phyloP scores from a whole-genome alignment of 2,113 vertebrate genomes.

The Rhynchomys soricoides region DNA sequence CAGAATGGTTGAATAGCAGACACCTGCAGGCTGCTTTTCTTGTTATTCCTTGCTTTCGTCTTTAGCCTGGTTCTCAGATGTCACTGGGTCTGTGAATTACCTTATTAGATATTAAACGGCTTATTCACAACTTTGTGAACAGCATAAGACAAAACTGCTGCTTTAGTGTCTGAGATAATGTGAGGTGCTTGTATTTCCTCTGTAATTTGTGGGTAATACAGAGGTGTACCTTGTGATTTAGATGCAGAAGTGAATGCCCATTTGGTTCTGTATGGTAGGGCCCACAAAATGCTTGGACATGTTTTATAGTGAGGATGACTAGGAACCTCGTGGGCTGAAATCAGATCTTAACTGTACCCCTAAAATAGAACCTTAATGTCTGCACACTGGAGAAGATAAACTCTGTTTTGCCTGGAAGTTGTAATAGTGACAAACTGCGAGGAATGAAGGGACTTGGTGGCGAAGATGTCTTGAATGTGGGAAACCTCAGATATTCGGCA shows the following conservation, averaged over 20 bases:
- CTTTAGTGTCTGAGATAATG: not conserved
- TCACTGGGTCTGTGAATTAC: not conserved
- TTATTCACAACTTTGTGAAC: slow-evolving; percentile 28
- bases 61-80: not conserved
- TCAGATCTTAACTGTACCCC: not conserved
- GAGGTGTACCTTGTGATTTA: not conserved
- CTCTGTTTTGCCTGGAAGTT: not conserved
- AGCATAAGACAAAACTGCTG: not conserved
- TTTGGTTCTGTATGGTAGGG: not conserved
- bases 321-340: not conserved
- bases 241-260: not conserved
- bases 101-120: not conserved
- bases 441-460: not conserved
- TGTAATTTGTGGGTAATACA: not conserved
- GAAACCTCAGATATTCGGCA: not conserved
- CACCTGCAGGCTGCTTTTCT: not conserved
- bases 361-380: not conserved
- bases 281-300: not conserved
- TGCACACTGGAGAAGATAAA: not conserved
- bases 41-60: not conserved
- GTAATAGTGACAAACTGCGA: not conserved
- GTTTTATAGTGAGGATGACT: not conserved
- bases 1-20: not conserved
- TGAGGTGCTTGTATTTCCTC: not conserved
- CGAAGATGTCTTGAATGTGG: not conserved